Base-by-base conservation (phyloP, 92 coral and sea anemone genomes). In the Paramuricea clavata region DNA sequence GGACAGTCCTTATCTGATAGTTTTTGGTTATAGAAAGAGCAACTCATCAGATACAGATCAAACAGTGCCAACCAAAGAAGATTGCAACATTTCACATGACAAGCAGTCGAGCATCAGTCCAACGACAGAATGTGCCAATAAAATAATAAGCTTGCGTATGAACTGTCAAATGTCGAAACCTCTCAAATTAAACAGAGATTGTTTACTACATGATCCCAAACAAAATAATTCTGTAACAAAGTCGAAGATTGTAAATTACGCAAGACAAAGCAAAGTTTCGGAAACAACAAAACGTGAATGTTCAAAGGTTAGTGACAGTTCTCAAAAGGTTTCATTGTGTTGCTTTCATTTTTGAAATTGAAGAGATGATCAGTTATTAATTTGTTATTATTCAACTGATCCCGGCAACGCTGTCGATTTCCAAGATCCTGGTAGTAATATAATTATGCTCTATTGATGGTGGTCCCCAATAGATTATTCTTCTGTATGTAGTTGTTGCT, bases 131-230 rank as follows among this genome's bases (percentile, higher is more conserved):
- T 79, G 74, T 60, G 39, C 73, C 19, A 61, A 79, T 25, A 21
- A 57, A 30, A 61, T 79, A 12, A 27, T 21, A 36, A 79, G n/a
- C 2, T 73, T 79, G 0, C 2, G 4, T 21, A 31, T 79, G 47
- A 36, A 79, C n/a, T 39, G 35, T 79, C 17, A 52, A 6, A 16
- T 47, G 0, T 27, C 49, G 59, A 61, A 33, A 0, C 56, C 73
- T 4, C 35, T 96, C 12, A 96, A 94, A 76, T 56, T 96, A 41
- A 96, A 93, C 78, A 91, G 98, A 68, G 93, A 69, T 64, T 90
- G 90, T 32, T 57, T 94, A 23, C 61, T 76, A 31, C 84, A 79
- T 21, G 78, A 76, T n/a, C 43, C 85, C 30, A 70, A 79, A 60
- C 34, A 33, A 1, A 61, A 19, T 15, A 25, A n/a, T 25, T 43